A percentile compares a stretch with the other conserved stretches of the same genome.
Conservation (phyloP, 92 coral and sea anemone genomes). For the Bergia sp. region DNA sequence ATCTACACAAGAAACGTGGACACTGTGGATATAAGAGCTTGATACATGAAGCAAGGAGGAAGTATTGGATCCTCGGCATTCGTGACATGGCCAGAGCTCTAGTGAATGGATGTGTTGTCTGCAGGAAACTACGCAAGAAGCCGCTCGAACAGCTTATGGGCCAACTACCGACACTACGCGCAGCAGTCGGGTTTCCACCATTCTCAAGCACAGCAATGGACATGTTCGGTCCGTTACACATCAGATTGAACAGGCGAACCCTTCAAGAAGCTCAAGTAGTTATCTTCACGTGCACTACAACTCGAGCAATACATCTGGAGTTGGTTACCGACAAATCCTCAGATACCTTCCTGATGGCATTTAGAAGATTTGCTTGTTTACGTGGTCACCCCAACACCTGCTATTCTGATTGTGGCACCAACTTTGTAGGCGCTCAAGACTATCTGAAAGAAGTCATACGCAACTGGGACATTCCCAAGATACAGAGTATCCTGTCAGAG, state of each 20-base stretch:
- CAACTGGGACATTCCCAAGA: constrained; percentile 50
- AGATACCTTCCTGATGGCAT: constrained; percentile 61
- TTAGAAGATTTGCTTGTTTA: constrained; percentile 59
- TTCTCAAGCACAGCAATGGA: constrained; percentile 62
- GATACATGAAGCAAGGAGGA: constrained; percentile 24
- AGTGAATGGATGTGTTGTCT: constrained; percentile 33
- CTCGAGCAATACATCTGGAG: constrained; percentile 56
- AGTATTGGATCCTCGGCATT: constrained; percentile 53
- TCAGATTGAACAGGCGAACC: constrained; percentile 54
- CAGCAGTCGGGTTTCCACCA: constrained; percentile 47
- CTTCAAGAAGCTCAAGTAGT: constrained; percentile 57
- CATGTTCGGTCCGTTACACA: constrained; percentile 64
- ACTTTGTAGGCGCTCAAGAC: constrained; percentile 62
- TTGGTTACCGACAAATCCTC: constrained; percentile 55
- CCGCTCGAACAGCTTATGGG: constrained; percentile 63
- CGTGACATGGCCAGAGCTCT: constrained; percentile 31
- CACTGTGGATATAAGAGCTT: constrained; percentile 44
- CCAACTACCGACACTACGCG: constrained; percentile 50
- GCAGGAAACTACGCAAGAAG: constrained; percentile 48
- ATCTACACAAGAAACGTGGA: constrained; percentile 29
- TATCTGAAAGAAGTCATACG: constrained; percentile 54
- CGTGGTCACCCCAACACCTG: constrained; percentile 65
- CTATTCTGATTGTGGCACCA: constrained; percentile 65
- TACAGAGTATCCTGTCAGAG: constrained; percentile 45
- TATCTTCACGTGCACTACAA: constrained; percentile 59